Evolutionary conservation across 2,797 vertebrate genomes (phyloP), one percentile per base, ranked within the genome.

Genomic region (Poeciliopsis gracilis): DNA sequence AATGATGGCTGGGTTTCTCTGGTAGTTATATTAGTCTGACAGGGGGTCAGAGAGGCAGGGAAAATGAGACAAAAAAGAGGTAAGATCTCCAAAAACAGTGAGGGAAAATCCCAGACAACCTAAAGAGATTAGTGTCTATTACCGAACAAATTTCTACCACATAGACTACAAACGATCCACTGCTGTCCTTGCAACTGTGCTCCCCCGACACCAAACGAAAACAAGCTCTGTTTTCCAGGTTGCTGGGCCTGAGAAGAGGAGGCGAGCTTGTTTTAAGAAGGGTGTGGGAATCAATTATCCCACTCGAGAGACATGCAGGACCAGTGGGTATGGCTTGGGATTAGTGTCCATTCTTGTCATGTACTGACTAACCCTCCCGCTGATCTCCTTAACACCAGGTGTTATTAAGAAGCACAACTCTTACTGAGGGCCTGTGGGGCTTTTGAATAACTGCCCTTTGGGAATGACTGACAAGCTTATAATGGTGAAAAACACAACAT

Each of bases 331-430:
- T 91, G 91, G 91, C 89, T 79, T 23, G 67, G 93, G 94, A 95
- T 95, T 95, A 94, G 91, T 91, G 90, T 92, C 93, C 92, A 92
- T 93, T 95, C 91, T 92, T 94, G 92, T 94, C 92, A 93, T 93
- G 91, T 93, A 93, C 91, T 91, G 88, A 94, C 91, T 93, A 93
- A 92, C 84, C 92, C 90, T 92, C 88, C 78, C 1, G 88, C 91
- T 94, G 93, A 94, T 93, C 93, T 93, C 82, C 88, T 93, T 91
- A 91, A 89, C 91, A 92, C 92, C 93, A 94, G 93, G 93, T 94
- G 93, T 92, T 92, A 94, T 94, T 91, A 93, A 91, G 92, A 88
- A 90, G 86, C 89, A 85, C 72, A 83, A 84, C 86, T 89, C 89
- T 90, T 63, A 86, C 89, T 84, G 78, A 85, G 87, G 88, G 86